Evolutionary conservation across 1,140 invertebrate species (phyloP).

Genomic region (Scaptomyza graminum): DNA sequence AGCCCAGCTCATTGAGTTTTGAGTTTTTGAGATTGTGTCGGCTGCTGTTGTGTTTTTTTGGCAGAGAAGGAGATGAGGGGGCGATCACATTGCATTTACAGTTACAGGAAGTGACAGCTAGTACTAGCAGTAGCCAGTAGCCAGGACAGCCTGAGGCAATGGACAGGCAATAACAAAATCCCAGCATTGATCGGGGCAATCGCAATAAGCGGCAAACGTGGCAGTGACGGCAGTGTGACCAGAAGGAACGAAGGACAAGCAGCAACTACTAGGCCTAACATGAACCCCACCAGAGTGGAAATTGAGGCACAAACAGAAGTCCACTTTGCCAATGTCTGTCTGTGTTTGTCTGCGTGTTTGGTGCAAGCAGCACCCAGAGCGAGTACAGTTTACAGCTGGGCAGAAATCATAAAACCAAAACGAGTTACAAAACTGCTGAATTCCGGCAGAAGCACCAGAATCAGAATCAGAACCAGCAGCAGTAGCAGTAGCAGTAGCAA

Average conservation of each 20-base stretch:
- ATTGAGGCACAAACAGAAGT: neutral
- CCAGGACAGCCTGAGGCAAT: neutral
- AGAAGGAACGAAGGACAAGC: slow-evolving; percentile 21
- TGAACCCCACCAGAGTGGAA: slow-evolving; percentile 1
- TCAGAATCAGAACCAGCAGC: slow-evolving; percentile 9
- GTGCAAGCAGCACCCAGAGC: slow-evolving; percentile 12
- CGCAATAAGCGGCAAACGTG: slow-evolving; percentile 23
- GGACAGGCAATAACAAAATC: slow-evolving; percentile 27
- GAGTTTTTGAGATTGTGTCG: slow-evolving; percentile 44
- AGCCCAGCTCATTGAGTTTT: slow-evolving; percentile 69
- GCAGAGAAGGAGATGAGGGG: neutral
- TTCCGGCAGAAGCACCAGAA: slow-evolving; percentile 42
- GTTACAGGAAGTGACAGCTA: slow-evolving; percentile 35
- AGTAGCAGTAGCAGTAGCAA: neutral
- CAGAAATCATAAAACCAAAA: slow-evolving; percentile 80
- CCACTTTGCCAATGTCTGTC: neutral
- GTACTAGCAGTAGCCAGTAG: neutral
- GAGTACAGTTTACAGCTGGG: slow-evolving; percentile 47
- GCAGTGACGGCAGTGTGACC: slow-evolving; percentile 1
- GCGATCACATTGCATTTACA: slow-evolving; percentile 33
- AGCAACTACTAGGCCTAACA: neutral
- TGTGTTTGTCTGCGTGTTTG: too few species aligned
- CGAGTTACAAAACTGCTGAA: slow-evolving; percentile 78
- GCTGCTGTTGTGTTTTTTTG: neutral
- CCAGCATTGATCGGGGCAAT: slow-evolving; percentile 45